Conservation (phyloP, 1,140 invertebrate species). For the Bombus pyrosoma region DNA sequence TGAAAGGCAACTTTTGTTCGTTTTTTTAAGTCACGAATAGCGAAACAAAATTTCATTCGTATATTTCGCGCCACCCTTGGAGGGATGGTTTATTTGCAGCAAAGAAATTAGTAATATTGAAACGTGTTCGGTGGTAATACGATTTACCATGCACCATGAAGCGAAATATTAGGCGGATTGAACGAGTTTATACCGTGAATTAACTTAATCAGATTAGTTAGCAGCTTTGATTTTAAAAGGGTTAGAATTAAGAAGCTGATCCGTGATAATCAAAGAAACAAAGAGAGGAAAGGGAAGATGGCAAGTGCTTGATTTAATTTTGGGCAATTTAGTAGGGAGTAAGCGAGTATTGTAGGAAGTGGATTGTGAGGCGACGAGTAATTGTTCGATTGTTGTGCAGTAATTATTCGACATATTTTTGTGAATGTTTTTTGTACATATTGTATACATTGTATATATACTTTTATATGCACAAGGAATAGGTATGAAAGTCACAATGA, state of each 20-base stretch:
- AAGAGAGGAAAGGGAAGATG: neutral
- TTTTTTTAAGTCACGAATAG: too few species aligned
- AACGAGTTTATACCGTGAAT: slow-evolving; percentile 2
- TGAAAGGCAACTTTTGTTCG: too few species aligned
- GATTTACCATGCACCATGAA: neutral
- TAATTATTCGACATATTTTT: too few species aligned
- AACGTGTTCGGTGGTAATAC: neutral
- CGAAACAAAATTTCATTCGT: too few species aligned
- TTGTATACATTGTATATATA: too few species aligned
- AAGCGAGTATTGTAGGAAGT: neutral
- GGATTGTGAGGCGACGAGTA: neutral
- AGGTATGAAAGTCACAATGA: too few species aligned
- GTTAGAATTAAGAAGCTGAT: slow-evolving; percentile 42
- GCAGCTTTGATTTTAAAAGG: slow-evolving; percentile 26
- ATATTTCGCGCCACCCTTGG: neutral
- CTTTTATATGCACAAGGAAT: too few species aligned
- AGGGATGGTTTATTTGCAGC: neutral
- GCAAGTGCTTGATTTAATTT: slow-evolving; percentile 22
- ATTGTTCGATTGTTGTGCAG: neutral
- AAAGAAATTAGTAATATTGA: slow-evolving; percentile 16
- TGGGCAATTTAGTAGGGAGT: neutral
- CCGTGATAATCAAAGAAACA: slow-evolving; percentile 39
- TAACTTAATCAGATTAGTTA: slow-evolving; percentile 12
- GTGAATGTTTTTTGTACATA: too few species aligned
- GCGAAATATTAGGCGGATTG: neutral